Conservation (phyloP, 2,797 vertebrate species). For the Phoeniculus purpureus region DNA sequence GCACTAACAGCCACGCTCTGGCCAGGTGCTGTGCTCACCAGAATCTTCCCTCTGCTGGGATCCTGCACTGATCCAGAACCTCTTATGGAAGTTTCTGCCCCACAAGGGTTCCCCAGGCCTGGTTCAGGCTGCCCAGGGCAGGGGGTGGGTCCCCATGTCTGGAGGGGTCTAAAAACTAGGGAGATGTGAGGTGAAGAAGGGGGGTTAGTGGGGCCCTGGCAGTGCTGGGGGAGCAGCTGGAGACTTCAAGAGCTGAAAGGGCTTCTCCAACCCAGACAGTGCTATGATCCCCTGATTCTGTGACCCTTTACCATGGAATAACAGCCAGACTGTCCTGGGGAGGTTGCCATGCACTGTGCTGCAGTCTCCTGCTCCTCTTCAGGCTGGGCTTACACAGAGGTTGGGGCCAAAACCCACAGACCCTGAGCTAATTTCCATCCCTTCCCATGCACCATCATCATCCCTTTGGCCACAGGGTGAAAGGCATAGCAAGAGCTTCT, state of each 20-base stretch:
- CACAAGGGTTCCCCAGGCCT: too few relatives aligned
- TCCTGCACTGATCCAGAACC: not conserved
- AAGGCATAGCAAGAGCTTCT: not conserved
- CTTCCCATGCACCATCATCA: not conserved
- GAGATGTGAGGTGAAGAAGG: too few relatives aligned
- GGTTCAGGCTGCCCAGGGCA: too few relatives aligned
- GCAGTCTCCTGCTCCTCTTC: not conserved
- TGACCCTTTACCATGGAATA: not conserved
- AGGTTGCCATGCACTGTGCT: not conserved
- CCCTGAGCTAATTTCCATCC: not conserved
- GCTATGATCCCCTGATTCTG: too few relatives aligned
- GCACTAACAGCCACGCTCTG: not conserved
- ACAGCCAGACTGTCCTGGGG: not conserved
- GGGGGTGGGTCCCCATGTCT: too few relatives aligned
- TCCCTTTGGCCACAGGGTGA: rapidly evolving
- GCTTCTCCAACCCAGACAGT: too few relatives aligned
- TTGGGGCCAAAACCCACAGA: not conserved
- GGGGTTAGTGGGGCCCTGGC: too few relatives aligned
- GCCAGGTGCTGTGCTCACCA: not conserved
- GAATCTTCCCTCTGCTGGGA: not conserved
- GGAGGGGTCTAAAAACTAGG: too few relatives aligned
- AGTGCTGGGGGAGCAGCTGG: too few relatives aligned
- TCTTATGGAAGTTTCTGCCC: too few relatives aligned
- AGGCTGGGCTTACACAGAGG: not conserved
- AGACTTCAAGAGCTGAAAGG: too few relatives aligned